A percentile compares a stretch with the other conserved stretches of the same genome.
Conservation (phyloP, 2,888 invertebrate species). For the Aporophyla nigra region DNA sequence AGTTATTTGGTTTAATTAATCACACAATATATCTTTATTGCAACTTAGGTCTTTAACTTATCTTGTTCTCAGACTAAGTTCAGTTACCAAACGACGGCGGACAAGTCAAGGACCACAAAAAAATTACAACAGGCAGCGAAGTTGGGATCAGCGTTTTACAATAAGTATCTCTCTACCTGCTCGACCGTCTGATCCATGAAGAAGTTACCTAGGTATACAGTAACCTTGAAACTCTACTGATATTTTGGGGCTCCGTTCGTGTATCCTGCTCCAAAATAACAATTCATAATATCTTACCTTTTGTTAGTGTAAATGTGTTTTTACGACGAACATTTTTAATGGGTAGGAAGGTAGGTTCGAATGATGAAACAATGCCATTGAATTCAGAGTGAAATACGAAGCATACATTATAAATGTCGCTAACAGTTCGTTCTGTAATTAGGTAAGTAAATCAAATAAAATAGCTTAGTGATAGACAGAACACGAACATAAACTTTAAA, state of each 20-base stretch:
- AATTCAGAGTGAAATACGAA: not conserved
- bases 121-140: not conserved
- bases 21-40: not conserved
- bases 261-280: not conserved
- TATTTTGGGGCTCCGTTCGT: not conserved
- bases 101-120: not conserved
- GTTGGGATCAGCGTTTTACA: not conserved
- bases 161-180: constrained; percentile 28
- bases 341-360: not conserved
- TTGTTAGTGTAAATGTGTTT: not conserved
- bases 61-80: not conserved
- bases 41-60: no score
- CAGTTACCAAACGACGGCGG: not conserved
- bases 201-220: not conserved
- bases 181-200: constrained; percentile 5
- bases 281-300: not conserved
- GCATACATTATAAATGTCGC: not conserved
- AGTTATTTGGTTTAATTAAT: not conserved
- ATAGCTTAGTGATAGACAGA: not conserved
- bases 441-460: not conserved
- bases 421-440: not conserved
- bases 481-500: not conserved
- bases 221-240: constrained; percentile 1
- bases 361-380: not conserved
- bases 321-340: constrained; percentile 8